Conservation (phyloP, 2,888 invertebrate species). For the Eristalinus sepulchralis region DNA sequence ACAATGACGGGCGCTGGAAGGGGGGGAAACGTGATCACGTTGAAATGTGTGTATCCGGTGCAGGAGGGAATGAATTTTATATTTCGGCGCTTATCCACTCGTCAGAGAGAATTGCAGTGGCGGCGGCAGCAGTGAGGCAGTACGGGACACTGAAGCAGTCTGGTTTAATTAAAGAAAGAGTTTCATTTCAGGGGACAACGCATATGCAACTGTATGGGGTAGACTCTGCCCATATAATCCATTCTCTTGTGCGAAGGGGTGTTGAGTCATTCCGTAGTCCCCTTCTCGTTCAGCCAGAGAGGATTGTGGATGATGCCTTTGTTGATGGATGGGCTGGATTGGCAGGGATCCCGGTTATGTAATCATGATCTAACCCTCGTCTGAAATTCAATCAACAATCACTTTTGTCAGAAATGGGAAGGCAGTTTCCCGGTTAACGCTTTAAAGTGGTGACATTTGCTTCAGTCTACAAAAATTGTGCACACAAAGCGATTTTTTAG, state of each 20-base stretch:
- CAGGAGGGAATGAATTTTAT: constrained; percentile 38
- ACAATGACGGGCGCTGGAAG: neutral
- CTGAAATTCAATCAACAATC: no score
- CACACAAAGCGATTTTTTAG: no score
- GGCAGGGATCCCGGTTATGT: no score
- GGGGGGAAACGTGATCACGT: constrained; percentile 16
- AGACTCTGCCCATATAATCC: neutral
- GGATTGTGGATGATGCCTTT: neutral
- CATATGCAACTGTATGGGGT: neutral
- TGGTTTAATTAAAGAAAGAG: constrained; percentile 54
- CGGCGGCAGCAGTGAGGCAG: no score
- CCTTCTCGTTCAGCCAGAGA: neutral
- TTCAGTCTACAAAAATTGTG: no score
- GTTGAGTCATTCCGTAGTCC: no score
- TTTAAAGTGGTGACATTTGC: no score
- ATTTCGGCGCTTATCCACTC: constrained; percentile 56
- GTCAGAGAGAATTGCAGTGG: neutral
- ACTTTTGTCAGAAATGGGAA: no score
- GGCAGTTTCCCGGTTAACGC: no score
- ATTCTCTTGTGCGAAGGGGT: no score
- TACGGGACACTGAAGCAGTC: neutral
- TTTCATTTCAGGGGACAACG: neutral
- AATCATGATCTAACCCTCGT: no score
- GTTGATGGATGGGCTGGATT: no score
- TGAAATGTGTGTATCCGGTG: neutral